phyloP scores from a whole-genome alignment of 1,140 invertebrate genomes.

The Ceratosolen solmsi region DNA sequence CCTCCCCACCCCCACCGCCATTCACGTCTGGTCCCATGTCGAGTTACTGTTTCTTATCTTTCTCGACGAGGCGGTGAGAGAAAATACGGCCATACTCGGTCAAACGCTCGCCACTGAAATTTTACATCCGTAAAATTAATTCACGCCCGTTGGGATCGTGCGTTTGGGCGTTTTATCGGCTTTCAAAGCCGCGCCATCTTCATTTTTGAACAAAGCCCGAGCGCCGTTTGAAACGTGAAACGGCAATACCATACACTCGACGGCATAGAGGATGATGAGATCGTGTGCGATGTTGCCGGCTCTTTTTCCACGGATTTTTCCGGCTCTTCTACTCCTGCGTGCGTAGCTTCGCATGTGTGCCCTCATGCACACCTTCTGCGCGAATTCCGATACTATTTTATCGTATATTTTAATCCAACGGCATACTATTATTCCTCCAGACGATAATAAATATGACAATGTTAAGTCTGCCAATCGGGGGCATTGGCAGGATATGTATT shows the following conservation, averaged over 20 bases:
- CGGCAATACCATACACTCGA: constrained; percentile 26
- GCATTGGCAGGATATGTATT: no score
- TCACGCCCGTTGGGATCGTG: no score
- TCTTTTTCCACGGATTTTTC: constrained; percentile 38
- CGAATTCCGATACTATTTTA: no score
- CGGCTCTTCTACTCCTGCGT: neutral
- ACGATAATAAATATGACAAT: no score
- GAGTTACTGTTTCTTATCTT: neutral
- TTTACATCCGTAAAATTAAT: neutral
- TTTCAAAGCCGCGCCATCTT: constrained; percentile 85
- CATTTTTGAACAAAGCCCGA: constrained; percentile 85
- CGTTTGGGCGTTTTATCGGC: constrained; percentile 67
- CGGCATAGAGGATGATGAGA: constrained; percentile 54
- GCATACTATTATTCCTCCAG: no score
- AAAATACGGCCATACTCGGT: no score
- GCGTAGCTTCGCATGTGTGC: constrained; percentile 25
- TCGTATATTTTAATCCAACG: no score
- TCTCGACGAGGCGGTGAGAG: neutral
- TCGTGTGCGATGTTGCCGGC: constrained; percentile 45
- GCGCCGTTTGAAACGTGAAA: constrained; percentile 39
- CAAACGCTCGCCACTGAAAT: no score
- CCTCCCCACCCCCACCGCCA: no score
- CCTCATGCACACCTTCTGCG: neutral
- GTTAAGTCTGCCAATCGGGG: no score
- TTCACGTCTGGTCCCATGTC: no score